Conservation (phyloP, 2,113 vertebrate genomes). For the Tetrax tetrax region DNA sequence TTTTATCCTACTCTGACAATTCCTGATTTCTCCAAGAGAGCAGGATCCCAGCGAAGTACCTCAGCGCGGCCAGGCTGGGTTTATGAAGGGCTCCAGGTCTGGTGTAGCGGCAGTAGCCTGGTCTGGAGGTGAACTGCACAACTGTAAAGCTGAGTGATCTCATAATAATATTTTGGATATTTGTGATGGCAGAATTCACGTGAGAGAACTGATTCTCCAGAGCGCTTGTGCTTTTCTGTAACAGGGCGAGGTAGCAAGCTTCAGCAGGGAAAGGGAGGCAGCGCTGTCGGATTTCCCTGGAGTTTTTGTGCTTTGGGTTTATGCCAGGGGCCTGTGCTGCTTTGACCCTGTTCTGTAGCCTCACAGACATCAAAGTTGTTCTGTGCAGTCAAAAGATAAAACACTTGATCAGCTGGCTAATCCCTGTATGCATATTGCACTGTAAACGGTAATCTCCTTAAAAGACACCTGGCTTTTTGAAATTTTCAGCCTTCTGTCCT, state of each 20-base stretch:
- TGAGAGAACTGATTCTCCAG: not conserved
- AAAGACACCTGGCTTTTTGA: not conserved
- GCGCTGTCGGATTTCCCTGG: not conserved
- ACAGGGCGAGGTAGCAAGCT: not conserved
- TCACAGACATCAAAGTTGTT: not conserved
- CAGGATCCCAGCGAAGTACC: not conserved
- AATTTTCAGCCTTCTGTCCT: not conserved
- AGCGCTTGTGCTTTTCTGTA: not conserved
- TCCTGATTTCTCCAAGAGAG: not conserved
- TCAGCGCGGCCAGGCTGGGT: not conserved
- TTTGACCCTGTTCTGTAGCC: not conserved
- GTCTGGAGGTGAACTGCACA: not conserved
- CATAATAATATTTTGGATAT: not conserved
- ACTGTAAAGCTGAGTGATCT: not conserved
- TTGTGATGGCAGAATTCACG: not conserved
- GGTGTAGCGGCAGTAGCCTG: not conserved
- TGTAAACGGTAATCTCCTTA: not conserved
- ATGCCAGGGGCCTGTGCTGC: not conserved
- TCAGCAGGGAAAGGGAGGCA: not conserved
- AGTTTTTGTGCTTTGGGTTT: not conserved
- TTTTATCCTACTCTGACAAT: not conserved
- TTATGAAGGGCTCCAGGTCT: not conserved
- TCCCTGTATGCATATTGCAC: not conserved
- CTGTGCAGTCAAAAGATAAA: not conserved
- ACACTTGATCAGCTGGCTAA: not conserved